Conservation (phyloP, 1,140 invertebrate genomes). For the Lanistes nyassanus region DNA sequence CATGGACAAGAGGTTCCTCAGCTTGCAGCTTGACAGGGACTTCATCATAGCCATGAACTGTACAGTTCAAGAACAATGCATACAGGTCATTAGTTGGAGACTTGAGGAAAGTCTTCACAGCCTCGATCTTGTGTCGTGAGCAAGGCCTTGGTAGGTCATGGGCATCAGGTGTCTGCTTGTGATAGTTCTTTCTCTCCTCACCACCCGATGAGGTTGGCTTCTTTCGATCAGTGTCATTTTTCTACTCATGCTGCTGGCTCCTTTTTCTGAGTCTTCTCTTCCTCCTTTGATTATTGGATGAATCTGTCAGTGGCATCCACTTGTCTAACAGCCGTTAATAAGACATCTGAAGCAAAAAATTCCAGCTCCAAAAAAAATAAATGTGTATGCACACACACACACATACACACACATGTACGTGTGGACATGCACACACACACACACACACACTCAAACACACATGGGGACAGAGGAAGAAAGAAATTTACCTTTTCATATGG, state of each 20-base stretch:
- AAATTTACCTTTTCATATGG: neutral
- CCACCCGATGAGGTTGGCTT: neutral
- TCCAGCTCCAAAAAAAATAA: no score
- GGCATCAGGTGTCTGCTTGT: neutral
- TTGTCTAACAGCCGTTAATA: conserved; percentile 3
- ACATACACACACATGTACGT: no score
- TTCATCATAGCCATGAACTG: neutral
- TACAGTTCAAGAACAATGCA: neutral
- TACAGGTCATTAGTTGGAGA: neutral
- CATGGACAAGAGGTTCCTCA: neutral
- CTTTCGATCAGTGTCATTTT: neutral
- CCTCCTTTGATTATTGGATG: no score
- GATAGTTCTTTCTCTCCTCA: neutral
- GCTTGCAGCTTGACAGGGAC: neutral
- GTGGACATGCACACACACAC: neutral
- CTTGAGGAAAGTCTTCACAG: neutral
- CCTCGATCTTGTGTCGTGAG: neutral
- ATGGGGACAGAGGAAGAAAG: neutral
- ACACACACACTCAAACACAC: conserved; percentile 1
- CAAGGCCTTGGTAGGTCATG: neutral
- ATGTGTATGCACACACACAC: no score
- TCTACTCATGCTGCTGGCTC: neutral
- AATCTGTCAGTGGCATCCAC: conserved; percentile 1
- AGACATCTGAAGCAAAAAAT: neutral
- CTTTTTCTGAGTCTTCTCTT: no score